These are phyloP conservation scores for Panthera uncia DNA, from an alignment of 2,113 vertebrate species.

Conservation along the genomic window DNA sequence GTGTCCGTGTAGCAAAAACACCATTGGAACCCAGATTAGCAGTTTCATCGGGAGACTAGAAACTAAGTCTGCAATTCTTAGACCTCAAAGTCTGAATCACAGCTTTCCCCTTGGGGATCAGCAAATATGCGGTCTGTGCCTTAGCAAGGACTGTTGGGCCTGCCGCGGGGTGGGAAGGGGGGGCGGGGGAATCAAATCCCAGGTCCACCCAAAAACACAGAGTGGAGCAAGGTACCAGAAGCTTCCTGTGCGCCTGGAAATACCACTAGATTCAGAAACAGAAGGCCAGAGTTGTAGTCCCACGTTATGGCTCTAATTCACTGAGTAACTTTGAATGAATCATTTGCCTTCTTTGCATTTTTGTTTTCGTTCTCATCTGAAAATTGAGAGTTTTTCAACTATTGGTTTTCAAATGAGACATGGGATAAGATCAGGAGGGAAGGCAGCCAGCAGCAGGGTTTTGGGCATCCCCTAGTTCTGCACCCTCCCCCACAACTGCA, in stretches of 20 bases:
- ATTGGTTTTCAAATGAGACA: slow-evolving; percentile 25
- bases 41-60: slow-evolving; percentile 61
- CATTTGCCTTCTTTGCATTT: slow-evolving; percentile 58
- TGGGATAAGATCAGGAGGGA: neutral
- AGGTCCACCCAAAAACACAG: slow-evolving; percentile 15
- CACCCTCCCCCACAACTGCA: fast-evolving
- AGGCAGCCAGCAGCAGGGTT: neutral
- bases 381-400: slow-evolving; percentile 35
- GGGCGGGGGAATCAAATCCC: neutral
- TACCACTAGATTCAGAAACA: slow-evolving; percentile 13
- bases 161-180: neutral
- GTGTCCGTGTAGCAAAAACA: slow-evolving; percentile 75
- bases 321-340: slow-evolving; percentile 49
- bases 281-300: neutral
- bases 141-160: neutral
- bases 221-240: neutral
- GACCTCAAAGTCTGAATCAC: slow-evolving; percentile 64
- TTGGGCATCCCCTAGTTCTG: neutral
- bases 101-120: slow-evolving; percentile 33
- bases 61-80: slow-evolving; percentile 69
- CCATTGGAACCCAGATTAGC: slow-evolving; percentile 76
- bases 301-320: neutral
- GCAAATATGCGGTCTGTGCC: slow-evolving; percentile 17
- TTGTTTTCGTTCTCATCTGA: slow-evolving; percentile 48
- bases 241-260: slow-evolving; percentile 27